Percentiles rank a stretch among this genome's conserved stretches.
These are phyloP conservation scores for Neuroscelio doddi DNA, from an alignment of 2,888 invertebrate species.

Conservation along the genomic window DNA sequence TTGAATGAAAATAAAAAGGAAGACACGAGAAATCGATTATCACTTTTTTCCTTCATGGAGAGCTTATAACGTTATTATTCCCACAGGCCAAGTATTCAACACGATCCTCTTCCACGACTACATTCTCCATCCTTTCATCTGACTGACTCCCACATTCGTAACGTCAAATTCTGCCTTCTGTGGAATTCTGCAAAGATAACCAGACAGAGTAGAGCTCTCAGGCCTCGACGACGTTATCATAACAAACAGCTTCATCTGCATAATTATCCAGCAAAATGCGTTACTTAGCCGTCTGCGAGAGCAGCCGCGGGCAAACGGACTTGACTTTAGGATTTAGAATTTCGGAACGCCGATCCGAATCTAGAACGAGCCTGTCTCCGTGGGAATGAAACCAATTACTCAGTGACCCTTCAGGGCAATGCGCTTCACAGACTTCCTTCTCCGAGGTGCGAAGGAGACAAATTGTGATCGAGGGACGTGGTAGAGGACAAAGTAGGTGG, in stretches of 20 bases:
- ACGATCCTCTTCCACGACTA: background rate
- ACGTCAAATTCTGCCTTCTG: slow-evolving; percentile 29
- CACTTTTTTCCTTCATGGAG: slow-evolving; percentile 4
- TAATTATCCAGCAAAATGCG: slow-evolving; percentile 68
- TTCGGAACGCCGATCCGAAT: slow-evolving; percentile 51
- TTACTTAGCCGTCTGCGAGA: slow-evolving; percentile 57
- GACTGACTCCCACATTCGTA: slow-evolving; percentile 29
- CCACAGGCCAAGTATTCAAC: slow-evolving; percentile 15
- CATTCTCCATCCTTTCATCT: slow-evolving; percentile 17
- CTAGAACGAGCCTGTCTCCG: slow-evolving; percentile 65
- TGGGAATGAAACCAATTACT: slow-evolving; percentile 71
- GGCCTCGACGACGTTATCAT: slow-evolving; percentile 62
- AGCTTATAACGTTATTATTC: slow-evolving; percentile 15
- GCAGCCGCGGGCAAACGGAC: slow-evolving; percentile 49
- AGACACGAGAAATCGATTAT: slow-evolving; percentile 1
- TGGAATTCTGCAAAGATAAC: slow-evolving; percentile 55
- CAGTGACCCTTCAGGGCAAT: slow-evolving; percentile 66
- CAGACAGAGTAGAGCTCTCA: slow-evolving; percentile 42
- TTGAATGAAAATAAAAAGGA: background rate
- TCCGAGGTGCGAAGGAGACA: slow-evolving; percentile 45
- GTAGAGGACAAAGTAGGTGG: slow-evolving; percentile 21
- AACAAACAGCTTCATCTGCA: slow-evolving; percentile 69
- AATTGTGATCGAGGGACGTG: slow-evolving; percentile 46
- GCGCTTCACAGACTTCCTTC: slow-evolving; percentile 45
- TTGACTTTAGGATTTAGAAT: slow-evolving; percentile 47